phyloP scores from a whole-genome alignment of 2,797 vertebrate genomes.

The Dipus sagitta region DNA sequence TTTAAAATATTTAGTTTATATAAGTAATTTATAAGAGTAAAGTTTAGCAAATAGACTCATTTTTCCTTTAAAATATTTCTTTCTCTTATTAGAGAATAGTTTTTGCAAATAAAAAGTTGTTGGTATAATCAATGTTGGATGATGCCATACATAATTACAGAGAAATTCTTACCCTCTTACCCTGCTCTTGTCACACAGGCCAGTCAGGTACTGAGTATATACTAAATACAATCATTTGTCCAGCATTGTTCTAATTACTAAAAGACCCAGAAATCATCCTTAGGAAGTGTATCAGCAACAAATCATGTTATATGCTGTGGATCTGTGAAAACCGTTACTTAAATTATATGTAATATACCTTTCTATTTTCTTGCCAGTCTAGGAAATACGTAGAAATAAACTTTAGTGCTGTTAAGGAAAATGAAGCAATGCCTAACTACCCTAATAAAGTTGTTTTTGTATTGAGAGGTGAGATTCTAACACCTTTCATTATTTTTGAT shows the following conservation, averaged over 20 bases:
- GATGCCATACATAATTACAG: background rate
- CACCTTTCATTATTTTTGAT: background rate
- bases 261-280: conserved; percentile 27
- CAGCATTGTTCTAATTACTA: background rate
- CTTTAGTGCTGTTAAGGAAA: background rate
- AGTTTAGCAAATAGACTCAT: background rate
- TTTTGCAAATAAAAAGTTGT: conserved; percentile 31
- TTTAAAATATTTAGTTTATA: conserved; percentile 44
- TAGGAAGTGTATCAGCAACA: conserved; percentile 18
- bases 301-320: background rate
- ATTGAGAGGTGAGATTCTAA: background rate
- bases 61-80: conserved; percentile 24
- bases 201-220: background rate
- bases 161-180: background rate
- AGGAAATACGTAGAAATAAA: background rate
- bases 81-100: conserved; percentile 28
- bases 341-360: background rate
- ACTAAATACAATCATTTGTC: background rate
- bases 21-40: conserved; percentile 25
- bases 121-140: background rate
- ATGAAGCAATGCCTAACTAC: background rate
- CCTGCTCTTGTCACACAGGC: background rate
- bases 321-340: background rate
- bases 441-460: background rate
- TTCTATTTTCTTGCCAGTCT: background rate